A percentile compares a stretch with the other conserved stretches of the same genome.
Evolutionary conservation across 2,797 vertebrate species (phyloP).

Genomic region (Gobionotothen gibberifrons): DNA sequence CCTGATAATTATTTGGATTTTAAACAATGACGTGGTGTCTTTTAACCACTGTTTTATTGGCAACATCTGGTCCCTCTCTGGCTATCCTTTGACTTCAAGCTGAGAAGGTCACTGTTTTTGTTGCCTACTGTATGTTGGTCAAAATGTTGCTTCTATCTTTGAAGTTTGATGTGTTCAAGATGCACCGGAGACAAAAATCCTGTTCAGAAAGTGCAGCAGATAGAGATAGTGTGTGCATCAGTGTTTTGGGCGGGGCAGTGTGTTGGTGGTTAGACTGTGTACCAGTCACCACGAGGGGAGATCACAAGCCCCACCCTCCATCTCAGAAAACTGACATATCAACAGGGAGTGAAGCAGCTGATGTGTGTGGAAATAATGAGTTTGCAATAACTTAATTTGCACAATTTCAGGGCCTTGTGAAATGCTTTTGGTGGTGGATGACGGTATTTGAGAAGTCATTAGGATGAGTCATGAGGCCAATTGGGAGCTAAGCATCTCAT

Average conservation of each 20-base stretch:
- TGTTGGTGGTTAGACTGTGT: slow-evolving; percentile 15
- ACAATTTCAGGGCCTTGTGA: slow-evolving; percentile 36
- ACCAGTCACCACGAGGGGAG: slow-evolving; percentile 35
- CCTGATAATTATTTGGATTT: slow-evolving; percentile 30
- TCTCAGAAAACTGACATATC: neutral
- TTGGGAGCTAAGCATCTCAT: too few species aligned
- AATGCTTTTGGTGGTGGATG: slow-evolving; percentile 17
- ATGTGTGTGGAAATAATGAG: slow-evolving; percentile 44
- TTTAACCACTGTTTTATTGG: neutral
- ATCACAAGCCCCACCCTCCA: slow-evolving; percentile 30
- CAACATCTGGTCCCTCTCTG: neutral
- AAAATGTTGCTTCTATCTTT: too few species aligned
- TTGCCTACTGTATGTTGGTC: too few species aligned
- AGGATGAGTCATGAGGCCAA: too few species aligned
- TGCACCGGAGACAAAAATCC: neutral
- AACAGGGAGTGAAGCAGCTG: slow-evolving; percentile 33
- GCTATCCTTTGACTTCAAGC: neutral
- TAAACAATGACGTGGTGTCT: neutral
- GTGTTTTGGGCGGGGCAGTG: slow-evolving; percentile 37
- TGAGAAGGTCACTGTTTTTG: too few species aligned
- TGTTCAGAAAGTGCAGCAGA: slow-evolving; percentile 17
- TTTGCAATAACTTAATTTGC: slow-evolving; percentile 32
- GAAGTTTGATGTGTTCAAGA: neutral
- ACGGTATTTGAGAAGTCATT: too few species aligned
- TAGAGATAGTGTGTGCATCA: slow-evolving; percentile 18